phyloP scores from a whole-genome alignment of 2,888 invertebrate species.

The Tricholauxania praeusta region DNA sequence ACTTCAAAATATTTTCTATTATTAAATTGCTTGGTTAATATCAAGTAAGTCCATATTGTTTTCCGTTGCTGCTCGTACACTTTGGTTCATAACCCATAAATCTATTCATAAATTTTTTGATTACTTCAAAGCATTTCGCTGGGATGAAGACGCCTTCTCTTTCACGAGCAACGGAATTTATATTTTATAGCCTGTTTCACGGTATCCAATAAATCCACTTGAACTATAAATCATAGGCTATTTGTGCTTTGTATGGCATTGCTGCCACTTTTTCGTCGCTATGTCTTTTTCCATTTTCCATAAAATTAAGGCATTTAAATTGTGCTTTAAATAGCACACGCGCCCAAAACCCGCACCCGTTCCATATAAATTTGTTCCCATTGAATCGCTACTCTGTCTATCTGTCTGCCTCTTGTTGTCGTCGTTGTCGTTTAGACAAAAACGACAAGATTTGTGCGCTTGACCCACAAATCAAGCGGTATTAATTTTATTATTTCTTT shows the following conservation, averaged over 20 bases:
- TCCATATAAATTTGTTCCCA: not conserved
- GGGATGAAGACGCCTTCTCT: not conserved
- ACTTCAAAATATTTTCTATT: too few species aligned
- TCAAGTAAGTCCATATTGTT: too few species aligned
- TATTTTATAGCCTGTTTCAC: conserved; percentile 17
- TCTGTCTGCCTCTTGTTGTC: not conserved
- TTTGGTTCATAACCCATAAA: not conserved
- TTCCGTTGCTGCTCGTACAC: too few species aligned
- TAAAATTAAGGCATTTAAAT: not conserved
- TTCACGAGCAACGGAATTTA: conserved; percentile 5
- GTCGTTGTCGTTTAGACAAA: conserved; percentile 26
- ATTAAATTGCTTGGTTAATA: too few species aligned
- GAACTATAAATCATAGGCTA: conserved; percentile 29
- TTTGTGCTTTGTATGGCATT: not conserved
- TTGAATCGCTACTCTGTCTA: conserved; percentile 8
- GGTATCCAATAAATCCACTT: conserved; percentile 20
- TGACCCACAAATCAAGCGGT: conserved; percentile 32
- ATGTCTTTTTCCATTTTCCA: conserved; percentile 2
- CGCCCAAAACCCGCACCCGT: not conserved
- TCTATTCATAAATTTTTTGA: conserved; percentile 2
- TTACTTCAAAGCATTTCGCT: not conserved
- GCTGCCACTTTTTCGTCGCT: too few species aligned
- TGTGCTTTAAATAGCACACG: conserved; percentile 5
- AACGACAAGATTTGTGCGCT: conserved; percentile 7
- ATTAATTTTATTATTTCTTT: conserved; percentile 34